Base-by-base conservation (phyloP, 2,888 invertebrate genomes). In the Schrankia costaestrigalis region DNA sequence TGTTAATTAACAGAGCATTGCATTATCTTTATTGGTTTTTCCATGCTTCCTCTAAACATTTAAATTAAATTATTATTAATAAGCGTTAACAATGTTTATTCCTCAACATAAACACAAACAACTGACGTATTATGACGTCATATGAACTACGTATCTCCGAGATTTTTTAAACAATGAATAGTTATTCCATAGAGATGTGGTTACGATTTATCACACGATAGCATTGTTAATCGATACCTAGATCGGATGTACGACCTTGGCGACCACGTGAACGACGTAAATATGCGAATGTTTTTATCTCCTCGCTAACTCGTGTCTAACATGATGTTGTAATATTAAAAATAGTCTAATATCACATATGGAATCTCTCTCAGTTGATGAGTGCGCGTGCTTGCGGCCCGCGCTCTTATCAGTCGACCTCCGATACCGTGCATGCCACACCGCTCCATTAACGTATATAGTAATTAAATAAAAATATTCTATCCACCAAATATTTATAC, bases 381-480 rank as follows among this genome's bases (percentile, higher is more conserved):
- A 47, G 40, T 46, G 54, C 53, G 62, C 63, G 68, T 61, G 56
- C 49, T 47, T 47, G 61, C 48, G 56, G 59, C 62, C 61, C 71
- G 74, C 67, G 72, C 56, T 46, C 69, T 83, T 84, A 83, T 83
- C 83, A 73, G 57, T 61, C 78, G 75, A 71, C 74, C 79, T 75
- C 71, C 71, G 59, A 48, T 51, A 53, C 41, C 48, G 60, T 41
- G 56, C 56, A 59, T 50, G 46, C 37, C 25, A 53, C 41, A 35
- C 21, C 47, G 41, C 44, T 37, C 35, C 18, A 40, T 24, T 32
- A 43, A 46, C 29, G 11, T 34, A 11, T n/a, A 36, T 17, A 10
- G 10, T 46, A 48, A 51, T 58, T 48, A 55, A 36, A 51, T 42
- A 45, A 47, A 55, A 50, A 45, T 37, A 44, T 46, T 33, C 29